phyloP scores from a whole-genome alignment of 2,888 invertebrate species.

The Tholera decimalis region DNA sequence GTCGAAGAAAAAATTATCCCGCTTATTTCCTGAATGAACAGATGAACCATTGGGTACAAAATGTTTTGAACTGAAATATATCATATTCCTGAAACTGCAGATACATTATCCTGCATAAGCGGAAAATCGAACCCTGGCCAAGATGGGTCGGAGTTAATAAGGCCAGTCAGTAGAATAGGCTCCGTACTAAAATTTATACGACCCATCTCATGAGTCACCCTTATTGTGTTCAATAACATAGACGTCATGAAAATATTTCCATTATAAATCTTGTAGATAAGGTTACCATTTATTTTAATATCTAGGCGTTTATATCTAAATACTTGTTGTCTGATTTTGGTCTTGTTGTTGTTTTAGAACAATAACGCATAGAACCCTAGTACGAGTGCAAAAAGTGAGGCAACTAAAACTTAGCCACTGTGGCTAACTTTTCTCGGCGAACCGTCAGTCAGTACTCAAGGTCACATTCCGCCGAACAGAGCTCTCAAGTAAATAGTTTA shows the following conservation, averaged over 20 bases:
- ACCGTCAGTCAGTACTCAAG: no score
- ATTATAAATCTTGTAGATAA: conserved; percentile 41
- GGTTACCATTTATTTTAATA: conserved; percentile 23
- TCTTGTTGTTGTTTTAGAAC: no score
- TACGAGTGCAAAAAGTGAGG: no score
- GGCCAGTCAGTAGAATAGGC: conserved; percentile 2
- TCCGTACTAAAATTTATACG: conserved; percentile 38
- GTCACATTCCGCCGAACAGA: no score
- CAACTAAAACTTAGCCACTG: no score
- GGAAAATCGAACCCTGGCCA: not conserved
- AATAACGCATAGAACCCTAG: no score
- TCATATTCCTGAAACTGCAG: conserved; percentile 1
- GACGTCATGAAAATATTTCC: conserved; percentile 41
- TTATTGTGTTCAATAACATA: conserved; percentile 13
- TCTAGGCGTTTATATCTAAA: conserved; percentile 28
- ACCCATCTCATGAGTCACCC: conserved; percentile 21
- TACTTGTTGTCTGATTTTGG: conserved; percentile 26
- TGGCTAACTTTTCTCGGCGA: no score
- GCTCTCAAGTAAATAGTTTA: no score
- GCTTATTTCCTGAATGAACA: not conserved
- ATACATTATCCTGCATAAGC: not conserved
- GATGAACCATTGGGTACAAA: not conserved
- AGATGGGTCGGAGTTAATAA: conserved; percentile 2
- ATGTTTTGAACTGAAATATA: not conserved
- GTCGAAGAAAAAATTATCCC: not conserved